A percentile compares a stretch with the other conserved stretches of the same genome.
These are phyloP conservation scores for Hylaea fasciaria DNA, from an alignment of 2,888 invertebrate genomes.

Conservation along the genomic window DNA sequence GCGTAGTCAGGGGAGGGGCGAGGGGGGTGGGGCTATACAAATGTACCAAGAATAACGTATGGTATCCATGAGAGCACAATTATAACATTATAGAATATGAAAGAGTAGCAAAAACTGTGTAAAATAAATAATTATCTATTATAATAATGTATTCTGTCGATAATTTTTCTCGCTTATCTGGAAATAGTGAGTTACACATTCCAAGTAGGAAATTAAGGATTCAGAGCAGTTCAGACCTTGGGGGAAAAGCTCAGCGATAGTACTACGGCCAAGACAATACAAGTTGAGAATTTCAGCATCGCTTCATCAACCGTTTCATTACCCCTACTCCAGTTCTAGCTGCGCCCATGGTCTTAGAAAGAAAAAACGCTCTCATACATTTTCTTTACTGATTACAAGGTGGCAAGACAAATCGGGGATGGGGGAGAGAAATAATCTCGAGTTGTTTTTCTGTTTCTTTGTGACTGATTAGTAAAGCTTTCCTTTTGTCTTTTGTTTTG, in stretches of 20 bases:
- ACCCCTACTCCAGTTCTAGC: neutral
- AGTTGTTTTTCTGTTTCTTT: conserved; percentile 27
- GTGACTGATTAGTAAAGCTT: conserved; percentile 23
- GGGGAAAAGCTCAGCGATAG: too few relatives aligned
- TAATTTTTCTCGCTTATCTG: too few relatives aligned
- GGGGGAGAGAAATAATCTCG: conserved; percentile 45
- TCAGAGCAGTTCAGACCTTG: too few relatives aligned
- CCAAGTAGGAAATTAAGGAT: too few relatives aligned
- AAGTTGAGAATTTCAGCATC: too few relatives aligned
- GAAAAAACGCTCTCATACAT: conserved; percentile 61
- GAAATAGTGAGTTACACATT: too few relatives aligned
- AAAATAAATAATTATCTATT: too few relatives aligned
- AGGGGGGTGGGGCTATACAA: neutral
- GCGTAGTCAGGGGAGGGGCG: neutral
- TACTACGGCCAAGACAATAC: too few relatives aligned
- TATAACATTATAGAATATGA: too few relatives aligned
- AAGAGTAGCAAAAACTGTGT: too few relatives aligned
- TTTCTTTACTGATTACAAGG: conserved; percentile 68
- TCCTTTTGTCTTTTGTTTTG: conserved; percentile 14
- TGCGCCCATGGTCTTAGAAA: conserved; percentile 35
- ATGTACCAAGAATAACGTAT: neutral
- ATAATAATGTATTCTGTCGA: too few relatives aligned
- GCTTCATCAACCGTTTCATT: neutral
- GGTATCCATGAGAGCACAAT: neutral
- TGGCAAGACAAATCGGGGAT: conserved; percentile 67